Evolutionary conservation across 2,113 vertebrate species (phyloP), one percentile per base, ranked within the genome.

Genomic region (Polypterus senegalus): DNA sequence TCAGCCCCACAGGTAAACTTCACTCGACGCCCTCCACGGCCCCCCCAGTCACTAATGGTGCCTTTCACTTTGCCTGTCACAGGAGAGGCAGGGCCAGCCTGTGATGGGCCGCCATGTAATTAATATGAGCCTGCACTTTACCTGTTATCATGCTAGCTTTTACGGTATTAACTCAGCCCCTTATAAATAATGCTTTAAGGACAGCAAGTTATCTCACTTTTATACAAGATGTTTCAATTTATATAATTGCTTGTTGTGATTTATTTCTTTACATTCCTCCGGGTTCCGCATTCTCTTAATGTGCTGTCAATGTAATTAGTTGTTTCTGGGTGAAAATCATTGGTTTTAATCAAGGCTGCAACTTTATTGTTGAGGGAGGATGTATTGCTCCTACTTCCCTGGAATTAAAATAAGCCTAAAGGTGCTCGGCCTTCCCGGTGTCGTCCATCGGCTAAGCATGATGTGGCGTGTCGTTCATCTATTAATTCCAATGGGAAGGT

Each of bases 121-220:
- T 79, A 84, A 77, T 78, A 80, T 69, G 72, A 68, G 59, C 10
- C 74, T 60, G 57, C 65, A 61, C 55, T 73, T 74, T 68, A 78
- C 74, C 71, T 81, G 66, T 49, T 64, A 65, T 66, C 52, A 64
- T 71, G 64, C 69, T 78, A 70, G 70, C 64, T 77, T 57, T 70
- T 68, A 60, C 56, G 67, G 66, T 74, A 74, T 74, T 73, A 73
- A 69, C 61, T 67, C 60, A 5, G 56, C 57, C 65, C 69, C 68
- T 72, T 75, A 74, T 72, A 78, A 76, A 77, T 61, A 79, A 70
- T 54, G 62, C 9, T 63, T 57, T n/a, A 48, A 60, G 9, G n/a
- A 63, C 62, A 70, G 62, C 64, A 61, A 65, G 46, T 51, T 76
- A 67, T 71, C 71, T 66, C 53, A 67, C 60, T 77, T 77, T 74